These are phyloP conservation scores for Ridgeia piscesae DNA, from an alignment of 1,140 invertebrate genomes.

Conservation along the genomic window DNA sequence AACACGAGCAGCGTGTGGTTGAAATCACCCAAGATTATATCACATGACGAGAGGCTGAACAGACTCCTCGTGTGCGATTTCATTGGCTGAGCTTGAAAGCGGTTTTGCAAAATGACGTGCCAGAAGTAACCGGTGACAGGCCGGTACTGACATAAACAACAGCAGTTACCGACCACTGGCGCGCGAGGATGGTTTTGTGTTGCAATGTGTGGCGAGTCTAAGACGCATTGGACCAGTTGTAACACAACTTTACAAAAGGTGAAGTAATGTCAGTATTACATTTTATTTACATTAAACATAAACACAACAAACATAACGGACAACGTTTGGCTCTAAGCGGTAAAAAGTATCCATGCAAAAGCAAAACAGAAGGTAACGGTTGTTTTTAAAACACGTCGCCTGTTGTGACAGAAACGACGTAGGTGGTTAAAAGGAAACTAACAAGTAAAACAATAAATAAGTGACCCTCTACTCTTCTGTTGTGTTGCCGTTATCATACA, in stretches of 20 bases:
- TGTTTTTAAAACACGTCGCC: not conserved
- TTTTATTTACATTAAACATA: not conserved
- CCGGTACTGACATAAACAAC: no score
- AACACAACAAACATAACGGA: not conserved
- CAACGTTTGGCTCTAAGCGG: not conserved
- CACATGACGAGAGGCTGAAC: no score
- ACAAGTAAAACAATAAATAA: not conserved
- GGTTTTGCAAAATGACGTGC: no score
- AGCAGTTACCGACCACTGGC: no score
- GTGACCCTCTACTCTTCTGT: not conserved
- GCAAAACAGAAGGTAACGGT: not conserved
- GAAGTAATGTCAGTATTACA: not conserved
- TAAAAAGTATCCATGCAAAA: not conserved
- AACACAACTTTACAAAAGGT: slow-evolving; percentile 8
- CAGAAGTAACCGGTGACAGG: no score
- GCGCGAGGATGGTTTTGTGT: no score
- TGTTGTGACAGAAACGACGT: not conserved
- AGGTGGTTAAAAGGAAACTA: not conserved
- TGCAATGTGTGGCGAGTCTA: no score
- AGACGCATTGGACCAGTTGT: not conserved
- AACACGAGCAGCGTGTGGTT: no score
- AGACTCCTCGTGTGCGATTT: no score
- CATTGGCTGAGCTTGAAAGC: no score
- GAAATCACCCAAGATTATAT: no score
- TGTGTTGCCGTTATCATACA: not conserved